phyloP scores from a whole-genome alignment of 1,140 invertebrate species.

The Monochamus saltuarius region DNA sequence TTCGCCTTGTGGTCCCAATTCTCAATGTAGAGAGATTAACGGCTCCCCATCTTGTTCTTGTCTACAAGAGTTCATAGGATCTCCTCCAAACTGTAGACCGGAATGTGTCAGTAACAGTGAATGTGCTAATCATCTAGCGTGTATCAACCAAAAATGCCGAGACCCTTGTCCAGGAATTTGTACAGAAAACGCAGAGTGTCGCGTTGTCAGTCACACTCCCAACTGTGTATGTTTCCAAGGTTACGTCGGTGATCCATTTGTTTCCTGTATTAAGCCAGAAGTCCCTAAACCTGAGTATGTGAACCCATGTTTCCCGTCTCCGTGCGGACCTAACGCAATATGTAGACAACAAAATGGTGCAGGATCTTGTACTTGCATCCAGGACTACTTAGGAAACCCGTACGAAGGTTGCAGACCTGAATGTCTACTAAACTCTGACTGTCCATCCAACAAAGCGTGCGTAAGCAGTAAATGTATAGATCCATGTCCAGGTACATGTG shows the following conservation, averaged over 20 bases:
- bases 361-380: slow-evolving; percentile 68
- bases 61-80: slow-evolving; percentile 68
- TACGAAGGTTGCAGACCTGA: slow-evolving; percentile 72
- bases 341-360: slow-evolving; percentile 64
- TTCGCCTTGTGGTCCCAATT: slow-evolving; percentile 77
- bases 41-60: slow-evolving; percentile 68
- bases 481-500: slow-evolving; percentile 69
- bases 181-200: slow-evolving; percentile 66
- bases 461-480: slow-evolving; percentile 65
- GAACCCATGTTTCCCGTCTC: slow-evolving; percentile 64
- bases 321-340: slow-evolving; percentile 69
- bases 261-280: slow-evolving; percentile 51
- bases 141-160: slow-evolving; percentile 64
- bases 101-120: slow-evolving; percentile 71
- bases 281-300: slow-evolving; percentile 22
- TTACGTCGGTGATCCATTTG: slow-evolving; percentile 64
- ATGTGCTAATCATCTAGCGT: slow-evolving; percentile 64
- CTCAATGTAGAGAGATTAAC: slow-evolving; percentile 65
- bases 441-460: slow-evolving; percentile 62
- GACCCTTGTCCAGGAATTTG: slow-evolving; percentile 68
- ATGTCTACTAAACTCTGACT: slow-evolving; percentile 66
- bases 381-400: slow-evolving; percentile 71
- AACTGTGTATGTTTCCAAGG: slow-evolving; percentile 62
- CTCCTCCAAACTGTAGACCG: slow-evolving; percentile 73
- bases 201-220: slow-evolving; percentile 64